phyloP scores from a whole-genome alignment of 2,888 invertebrate species.

The Phalangium opilio region DNA sequence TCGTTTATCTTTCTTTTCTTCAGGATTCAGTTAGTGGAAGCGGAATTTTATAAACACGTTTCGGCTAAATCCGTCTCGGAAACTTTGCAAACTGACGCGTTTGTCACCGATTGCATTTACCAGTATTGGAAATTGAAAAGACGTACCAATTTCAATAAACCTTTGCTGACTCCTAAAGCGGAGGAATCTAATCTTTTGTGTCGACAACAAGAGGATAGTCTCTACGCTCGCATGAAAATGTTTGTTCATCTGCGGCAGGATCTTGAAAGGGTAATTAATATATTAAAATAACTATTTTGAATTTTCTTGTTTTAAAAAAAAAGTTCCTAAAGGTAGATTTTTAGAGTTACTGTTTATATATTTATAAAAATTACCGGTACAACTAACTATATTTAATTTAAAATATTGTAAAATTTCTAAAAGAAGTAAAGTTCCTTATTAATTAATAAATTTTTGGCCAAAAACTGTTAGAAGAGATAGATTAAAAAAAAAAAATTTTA shows the following conservation, averaged over 20 bases:
- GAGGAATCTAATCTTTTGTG: conserved; percentile 68
- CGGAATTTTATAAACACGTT: neutral
- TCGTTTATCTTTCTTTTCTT: no score
- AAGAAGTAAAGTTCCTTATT: no score
- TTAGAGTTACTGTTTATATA: no score
- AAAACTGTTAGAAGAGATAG: no score
- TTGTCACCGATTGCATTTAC: neutral
- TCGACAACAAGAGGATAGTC: conserved; percentile 61
- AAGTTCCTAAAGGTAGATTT: neutral
- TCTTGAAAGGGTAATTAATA: conserved; percentile 55
- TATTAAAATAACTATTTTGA: neutral
- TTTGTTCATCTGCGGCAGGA: conserved; percentile 92
- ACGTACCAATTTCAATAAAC: conserved; percentile 57
- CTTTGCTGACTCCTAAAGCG: conserved; percentile 66
- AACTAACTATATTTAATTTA: no score
- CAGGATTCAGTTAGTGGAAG: neutral
- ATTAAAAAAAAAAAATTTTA: no score
- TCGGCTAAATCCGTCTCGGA: neutral
- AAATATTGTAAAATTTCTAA: no score
- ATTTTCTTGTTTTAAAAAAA: neutral
- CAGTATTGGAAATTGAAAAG: neutral
- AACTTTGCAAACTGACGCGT: neutral
- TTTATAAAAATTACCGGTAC: no score
- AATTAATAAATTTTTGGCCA: no score
- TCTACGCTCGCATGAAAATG: conserved; percentile 73